Percentiles rank a stretch among this genome's conserved stretches.
phyloP scores from a whole-genome alignment of 2,888 invertebrate species.

The Xylocampa areola region DNA sequence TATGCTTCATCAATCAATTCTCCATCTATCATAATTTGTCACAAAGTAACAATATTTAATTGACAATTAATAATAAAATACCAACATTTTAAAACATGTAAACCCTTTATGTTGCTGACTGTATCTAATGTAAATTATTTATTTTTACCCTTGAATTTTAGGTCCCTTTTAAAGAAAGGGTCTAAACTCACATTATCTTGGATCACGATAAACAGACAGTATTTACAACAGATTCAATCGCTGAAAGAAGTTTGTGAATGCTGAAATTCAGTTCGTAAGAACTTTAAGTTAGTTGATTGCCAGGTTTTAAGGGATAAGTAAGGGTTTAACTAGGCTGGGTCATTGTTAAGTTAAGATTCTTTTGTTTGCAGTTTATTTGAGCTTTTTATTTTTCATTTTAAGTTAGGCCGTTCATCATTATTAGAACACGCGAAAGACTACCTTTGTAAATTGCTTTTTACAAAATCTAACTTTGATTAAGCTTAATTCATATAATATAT shows the following conservation, averaged over 20 bases:
- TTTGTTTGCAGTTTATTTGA: constrained; percentile 20
- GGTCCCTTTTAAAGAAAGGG: constrained; percentile 18
- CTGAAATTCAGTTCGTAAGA: constrained; percentile 8
- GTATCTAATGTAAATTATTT: constrained; percentile 33
- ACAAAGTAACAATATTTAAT: no score
- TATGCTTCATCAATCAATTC: no score
- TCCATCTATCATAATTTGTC: no score
- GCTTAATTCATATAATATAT: no score
- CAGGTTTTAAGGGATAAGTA: constrained; percentile 23
- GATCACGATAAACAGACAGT: constrained; percentile 36
- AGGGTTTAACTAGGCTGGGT: constrained; percentile 8
- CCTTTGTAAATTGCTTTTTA: no score
- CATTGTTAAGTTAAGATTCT: constrained; percentile 13
- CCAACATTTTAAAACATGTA: no score
- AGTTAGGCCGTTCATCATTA: no score
- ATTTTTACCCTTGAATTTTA: constrained; percentile 14
- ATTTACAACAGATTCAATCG: constrained; percentile 24
- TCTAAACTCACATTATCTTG: constrained; percentile 32
- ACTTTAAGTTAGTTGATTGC: constrained; percentile 28
- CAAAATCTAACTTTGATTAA: no score
- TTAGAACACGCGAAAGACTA: no score
- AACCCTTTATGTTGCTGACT: no score
- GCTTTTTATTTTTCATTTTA: no score
- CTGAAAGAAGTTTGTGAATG: constrained; percentile 44
- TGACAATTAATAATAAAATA: no score